Percentiles rank a stretch among this genome's conserved stretches.
Evolutionary conservation across 2,888 invertebrate species (phyloP).

Genomic region (Volucella inflata): DNA sequence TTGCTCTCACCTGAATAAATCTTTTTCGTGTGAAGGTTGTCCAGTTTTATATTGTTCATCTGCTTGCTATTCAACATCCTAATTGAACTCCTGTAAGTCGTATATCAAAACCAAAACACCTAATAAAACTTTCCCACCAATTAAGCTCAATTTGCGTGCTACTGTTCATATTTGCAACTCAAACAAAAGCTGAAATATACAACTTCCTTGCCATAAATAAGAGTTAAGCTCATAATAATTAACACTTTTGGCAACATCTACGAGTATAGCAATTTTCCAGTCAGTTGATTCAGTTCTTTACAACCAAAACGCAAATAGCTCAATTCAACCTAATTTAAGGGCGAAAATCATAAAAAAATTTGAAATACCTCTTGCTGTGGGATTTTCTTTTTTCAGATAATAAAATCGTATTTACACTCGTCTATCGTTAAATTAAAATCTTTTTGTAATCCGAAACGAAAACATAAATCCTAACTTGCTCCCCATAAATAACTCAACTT

Average conservation of each 20-base stretch:
- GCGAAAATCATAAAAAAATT: slow-evolving; percentile 8
- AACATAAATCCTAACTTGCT: slow-evolving; percentile 25
- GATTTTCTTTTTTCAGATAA: slow-evolving; percentile 15
- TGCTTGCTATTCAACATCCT: too few species aligned
- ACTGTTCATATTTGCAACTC: slow-evolving; percentile 14
- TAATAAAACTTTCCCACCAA: neutral
- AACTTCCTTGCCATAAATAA: slow-evolving; percentile 11
- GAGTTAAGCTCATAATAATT: slow-evolving; percentile 15
- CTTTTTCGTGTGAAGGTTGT: too few species aligned
- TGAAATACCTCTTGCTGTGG: slow-evolving; percentile 22
- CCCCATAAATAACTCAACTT: slow-evolving; percentile 24
- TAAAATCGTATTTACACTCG: slow-evolving; percentile 37
- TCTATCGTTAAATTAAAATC: slow-evolving; percentile 31
- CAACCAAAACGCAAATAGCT: slow-evolving; percentile 4
- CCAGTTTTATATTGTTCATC: too few species aligned
- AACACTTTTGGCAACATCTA: slow-evolving; percentile 31
- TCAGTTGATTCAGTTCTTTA: neutral
- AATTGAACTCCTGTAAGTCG: too few species aligned
- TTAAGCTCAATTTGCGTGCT: slow-evolving; percentile 30
- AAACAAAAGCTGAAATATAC: neutral
- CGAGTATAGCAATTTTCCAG: neutral
- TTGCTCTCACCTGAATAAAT: too few species aligned
- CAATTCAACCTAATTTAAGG: neutral
- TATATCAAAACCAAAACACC: neutral
- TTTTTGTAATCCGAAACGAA: slow-evolving; percentile 31